These are phyloP conservation scores for Myioborus melanocephalus DNA, from an alignment of 2,797 vertebrate species.

Conservation along the genomic window DNA sequence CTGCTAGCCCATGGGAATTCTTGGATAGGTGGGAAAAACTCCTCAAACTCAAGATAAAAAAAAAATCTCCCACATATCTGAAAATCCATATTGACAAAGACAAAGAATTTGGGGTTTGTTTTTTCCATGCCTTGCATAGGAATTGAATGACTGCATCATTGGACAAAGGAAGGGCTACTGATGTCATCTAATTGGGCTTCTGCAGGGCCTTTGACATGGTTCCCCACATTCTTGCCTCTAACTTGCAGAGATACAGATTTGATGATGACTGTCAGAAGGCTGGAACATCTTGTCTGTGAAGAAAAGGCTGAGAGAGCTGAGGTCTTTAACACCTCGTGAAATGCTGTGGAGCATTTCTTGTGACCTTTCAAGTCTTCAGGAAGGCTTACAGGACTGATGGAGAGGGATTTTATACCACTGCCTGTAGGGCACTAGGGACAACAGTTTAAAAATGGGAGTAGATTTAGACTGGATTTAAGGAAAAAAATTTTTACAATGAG, in stretches of 20 bases:
- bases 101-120: neutral
- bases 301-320: neutral
- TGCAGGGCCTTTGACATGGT: neutral
- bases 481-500: neutral
- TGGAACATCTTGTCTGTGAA: neutral
- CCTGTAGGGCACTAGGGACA: neutral
- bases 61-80: neutral
- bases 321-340: fast-evolving
- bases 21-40: neutral
- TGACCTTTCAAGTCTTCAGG: neutral
- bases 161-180: neutral
- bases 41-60: neutral
- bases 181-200: neutral
- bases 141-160: neutral
- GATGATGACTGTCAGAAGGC: neutral
- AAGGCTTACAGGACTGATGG: neutral
- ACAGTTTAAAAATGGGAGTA: neutral
- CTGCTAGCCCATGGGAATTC: neutral
- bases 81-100: neutral
- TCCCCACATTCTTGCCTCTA: neutral
- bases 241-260: neutral
- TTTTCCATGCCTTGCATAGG: neutral
- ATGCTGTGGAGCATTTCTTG: neutral
- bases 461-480: neutral
- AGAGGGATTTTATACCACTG: neutral